phyloP scores from a whole-genome alignment of 2,113 vertebrate species.

The Bucco capensis region DNA sequence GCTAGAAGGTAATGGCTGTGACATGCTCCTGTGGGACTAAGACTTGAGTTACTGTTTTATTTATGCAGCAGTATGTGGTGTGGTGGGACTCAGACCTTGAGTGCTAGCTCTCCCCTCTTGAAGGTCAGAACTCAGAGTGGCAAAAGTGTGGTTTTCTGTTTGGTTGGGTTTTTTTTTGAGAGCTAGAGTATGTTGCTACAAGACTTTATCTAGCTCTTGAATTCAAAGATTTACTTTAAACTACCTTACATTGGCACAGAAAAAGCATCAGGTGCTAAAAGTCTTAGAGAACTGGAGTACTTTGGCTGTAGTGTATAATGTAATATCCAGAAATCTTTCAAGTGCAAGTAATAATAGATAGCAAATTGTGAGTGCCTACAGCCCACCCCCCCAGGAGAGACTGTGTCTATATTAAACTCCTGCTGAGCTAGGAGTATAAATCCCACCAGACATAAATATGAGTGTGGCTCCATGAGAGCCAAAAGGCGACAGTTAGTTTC shows the following conservation, averaged over 20 bases:
- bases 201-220: background rate
- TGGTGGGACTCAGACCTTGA: background rate
- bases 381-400: background rate
- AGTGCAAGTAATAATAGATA: background rate
- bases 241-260: background rate
- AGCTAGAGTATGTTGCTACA: background rate
- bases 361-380: background rate
- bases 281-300: background rate
- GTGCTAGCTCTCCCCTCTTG: background rate
- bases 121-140: background rate
- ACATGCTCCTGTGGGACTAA: background rate
- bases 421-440: background rate
- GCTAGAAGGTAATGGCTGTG: background rate
- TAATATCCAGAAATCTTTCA: background rate
- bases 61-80: background rate
- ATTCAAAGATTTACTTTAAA: background rate
- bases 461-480: background rate
- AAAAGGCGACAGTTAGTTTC: background rate
- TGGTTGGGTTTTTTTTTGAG: background rate
- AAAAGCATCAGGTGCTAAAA: background rate
- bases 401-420: background rate
- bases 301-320: background rate
- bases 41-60: accelerated
- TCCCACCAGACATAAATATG: background rate
- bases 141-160: background rate